Base-by-base conservation (phyloP, 2,888 invertebrate genomes). In the Lingula anatina region DNA sequence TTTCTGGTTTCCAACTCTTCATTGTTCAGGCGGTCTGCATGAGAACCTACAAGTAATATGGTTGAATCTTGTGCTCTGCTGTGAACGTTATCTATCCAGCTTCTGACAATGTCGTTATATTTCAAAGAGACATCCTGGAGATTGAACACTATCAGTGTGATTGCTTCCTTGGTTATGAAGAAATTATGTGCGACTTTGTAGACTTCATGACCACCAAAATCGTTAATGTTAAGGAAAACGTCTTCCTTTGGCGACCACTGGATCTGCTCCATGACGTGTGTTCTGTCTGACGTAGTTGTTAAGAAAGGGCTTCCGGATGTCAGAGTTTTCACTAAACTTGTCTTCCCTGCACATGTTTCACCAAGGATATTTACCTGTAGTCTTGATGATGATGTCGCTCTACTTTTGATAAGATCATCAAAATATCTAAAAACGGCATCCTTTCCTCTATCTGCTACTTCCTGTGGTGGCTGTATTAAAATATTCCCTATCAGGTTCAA, bases 171-270 rank as follows among this genome's bases (percentile, higher is more conserved):
- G 0, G 70, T 66, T n/a, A 70, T 55, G 43, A 68, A 70, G 64
- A 70, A 62, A 53, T 70, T 68, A 41, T 70, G 70, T 5, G 70
- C 70, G 15, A 68, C 70, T n/a, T 67, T 67, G n/a, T n/a, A n/a
- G n/a, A n/a, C n/a, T n/a, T n/a, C n/a, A n/a, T n/a, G n/a, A n/a
- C n/a, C n/a, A n/a, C n/a, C n/a, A n/a, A n/a, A n/a, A n/a, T n/a
- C n/a, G n/a, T n/a, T n/a, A n/a, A n/a, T n/a, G n/a, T n/a, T n/a
- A n/a, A n/a, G n/a, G n/a, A n/a, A n/a, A n/a, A n/a, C n/a, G n/a
- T n/a, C n/a, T n/a, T n/a, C n/a, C n/a, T n/a, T n/a, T n/a, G n/a
- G n/a, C n/a, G n/a, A n/a, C n/a, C n/a, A n/a, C n/a, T n/a, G n/a
- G n/a, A n/a, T n/a, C n/a, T n/a, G n/a, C n/a, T n/a, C n/a, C n/a